These are phyloP conservation scores for Smithornis capensis DNA, from an alignment of 2,113 vertebrate species.

Conservation along the genomic window DNA sequence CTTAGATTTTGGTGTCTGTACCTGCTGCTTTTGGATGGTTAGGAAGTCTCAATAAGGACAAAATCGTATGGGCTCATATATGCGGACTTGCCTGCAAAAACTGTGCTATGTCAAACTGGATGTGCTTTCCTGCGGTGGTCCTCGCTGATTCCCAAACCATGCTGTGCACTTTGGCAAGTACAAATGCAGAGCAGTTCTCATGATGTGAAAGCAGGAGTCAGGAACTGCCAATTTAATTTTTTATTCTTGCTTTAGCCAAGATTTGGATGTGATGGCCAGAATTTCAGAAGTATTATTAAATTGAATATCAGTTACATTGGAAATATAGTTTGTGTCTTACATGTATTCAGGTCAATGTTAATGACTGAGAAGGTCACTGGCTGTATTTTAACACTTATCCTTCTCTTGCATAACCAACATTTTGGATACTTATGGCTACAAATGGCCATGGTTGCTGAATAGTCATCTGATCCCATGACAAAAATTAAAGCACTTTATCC, in stretches of 20 bases:
- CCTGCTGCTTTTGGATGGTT: not conserved
- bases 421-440: not conserved
- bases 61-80: rapidly evolving
- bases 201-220: not conserved
- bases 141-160: not conserved
- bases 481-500: not conserved
- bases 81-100: not conserved
- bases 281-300: not conserved
- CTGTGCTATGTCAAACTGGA: not conserved
- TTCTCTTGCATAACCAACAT: not conserved
- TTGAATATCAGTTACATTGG: not conserved
- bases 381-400: not conserved
- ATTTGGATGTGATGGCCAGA: not conserved
- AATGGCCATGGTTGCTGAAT: not conserved
- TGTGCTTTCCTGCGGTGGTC: rapidly evolving
- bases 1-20: not conserved
- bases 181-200: rapidly evolving
- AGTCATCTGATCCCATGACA: not conserved
- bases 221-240: not conserved
- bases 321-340: not conserved
- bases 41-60: not conserved
- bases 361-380: not conserved
- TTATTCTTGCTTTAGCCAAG: not conserved
- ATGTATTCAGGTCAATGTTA: not conserved
- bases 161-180: not conserved